These are phyloP conservation scores for Ceraclea dissimilis DNA, from an alignment of 2,888 invertebrate species.

Conservation along the genomic window DNA sequence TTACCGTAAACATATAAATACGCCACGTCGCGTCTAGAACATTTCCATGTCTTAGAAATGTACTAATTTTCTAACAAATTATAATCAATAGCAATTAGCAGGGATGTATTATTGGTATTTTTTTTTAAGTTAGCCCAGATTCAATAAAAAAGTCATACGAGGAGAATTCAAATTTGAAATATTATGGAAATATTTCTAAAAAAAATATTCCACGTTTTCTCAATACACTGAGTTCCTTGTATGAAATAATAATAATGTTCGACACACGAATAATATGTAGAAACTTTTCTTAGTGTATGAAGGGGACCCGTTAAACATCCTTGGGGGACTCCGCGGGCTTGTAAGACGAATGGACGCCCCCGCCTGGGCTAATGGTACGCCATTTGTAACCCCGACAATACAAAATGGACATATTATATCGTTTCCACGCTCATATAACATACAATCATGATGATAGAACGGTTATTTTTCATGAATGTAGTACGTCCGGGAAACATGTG, in stretches of 20 bases:
- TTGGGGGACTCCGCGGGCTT: slow-evolving; percentile 23
- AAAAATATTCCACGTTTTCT: too few relatives aligned
- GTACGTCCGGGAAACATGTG: neutral
- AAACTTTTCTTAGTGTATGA: slow-evolving; percentile 2
- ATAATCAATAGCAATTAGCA: too few relatives aligned
- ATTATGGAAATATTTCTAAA: too few relatives aligned
- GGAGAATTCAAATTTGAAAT: too few relatives aligned
- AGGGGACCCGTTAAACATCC: slow-evolving; percentile 4
- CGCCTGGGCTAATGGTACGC: slow-evolving; percentile 40
- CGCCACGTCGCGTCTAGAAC: too few relatives aligned
- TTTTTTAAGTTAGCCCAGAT: too few relatives aligned
- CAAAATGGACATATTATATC: slow-evolving; percentile 26
- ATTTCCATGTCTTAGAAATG: too few relatives aligned
- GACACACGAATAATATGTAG: neutral
- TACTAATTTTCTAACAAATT: too few relatives aligned
- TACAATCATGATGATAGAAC: slow-evolving; percentile 15
- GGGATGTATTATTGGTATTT: too few relatives aligned
- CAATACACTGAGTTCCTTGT: neutral
- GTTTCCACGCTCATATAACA: slow-evolving; percentile 16
- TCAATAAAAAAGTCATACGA: too few relatives aligned
- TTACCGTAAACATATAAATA: too few relatives aligned
- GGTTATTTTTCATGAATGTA: slow-evolving; percentile 19
- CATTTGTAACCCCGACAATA: slow-evolving; percentile 38
- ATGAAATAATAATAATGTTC: slow-evolving; percentile 1
- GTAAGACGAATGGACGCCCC: slow-evolving; percentile 29